Base-by-base conservation (phyloP, 1,140 invertebrate genomes). In the Ridgeia piscesae region DNA sequence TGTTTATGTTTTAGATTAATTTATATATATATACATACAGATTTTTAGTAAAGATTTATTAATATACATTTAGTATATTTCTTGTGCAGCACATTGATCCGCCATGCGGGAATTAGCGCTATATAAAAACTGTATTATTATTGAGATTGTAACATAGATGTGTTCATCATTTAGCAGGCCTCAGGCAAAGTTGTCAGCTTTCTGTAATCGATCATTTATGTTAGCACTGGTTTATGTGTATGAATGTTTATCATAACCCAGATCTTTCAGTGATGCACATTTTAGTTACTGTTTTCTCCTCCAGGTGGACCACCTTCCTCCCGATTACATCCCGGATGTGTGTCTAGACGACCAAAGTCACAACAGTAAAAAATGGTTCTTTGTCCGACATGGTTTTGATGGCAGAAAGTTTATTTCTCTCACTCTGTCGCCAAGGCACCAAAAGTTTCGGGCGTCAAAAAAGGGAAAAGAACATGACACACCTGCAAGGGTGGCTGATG, bases 281-380 rank as follows among this genome's bases (percentile, higher is more conserved):
- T 35, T 33, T 34, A 58, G 42, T 58, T 50, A 8, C 34, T 58
- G n/a, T 11, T 33, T 33, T 33, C 34, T 14, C 34, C 42, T 42
- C 8, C 42, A 91, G 34, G 91, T 42, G 91, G 58, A 42, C 11
- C 58, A 58, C n/a, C 34, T 91, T 8, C 42, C 42, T 35, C 42
- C 42, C 11, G 91, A 50, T 91, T 91, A 42, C 42, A 91, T 42
- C 42, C 58, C 91, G 6, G 91, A 58, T 42, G 35, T 50, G 33
- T 58, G 33, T 91, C 91, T 50, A 21, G 42, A 50, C 91, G 34
- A 91, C 42, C 34, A 17, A 33, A 14, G 34, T 31, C 58, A 21
- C 58, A 77, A 9, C 27, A 31, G 27, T 77, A 77, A 8, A 21
- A 77, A 77, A 21, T 77, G 58, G 58, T 77, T 77, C 58, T 77